Base-by-base conservation (phyloP, 2,113 vertebrate species). In the Antechinus flavipes region DNA sequence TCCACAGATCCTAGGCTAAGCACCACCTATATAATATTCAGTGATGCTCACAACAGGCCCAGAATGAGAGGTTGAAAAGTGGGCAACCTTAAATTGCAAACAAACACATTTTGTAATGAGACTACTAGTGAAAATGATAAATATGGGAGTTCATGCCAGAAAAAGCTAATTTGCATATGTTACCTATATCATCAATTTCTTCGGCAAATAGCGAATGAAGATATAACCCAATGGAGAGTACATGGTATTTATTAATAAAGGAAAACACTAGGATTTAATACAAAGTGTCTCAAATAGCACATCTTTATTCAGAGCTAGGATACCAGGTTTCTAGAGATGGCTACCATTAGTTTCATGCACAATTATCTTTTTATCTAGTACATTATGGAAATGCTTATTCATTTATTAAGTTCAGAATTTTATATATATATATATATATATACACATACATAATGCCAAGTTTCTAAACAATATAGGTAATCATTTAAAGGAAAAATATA, bases 41-140 rank as follows among this genome's bases (percentile, higher is more conserved):
- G 8, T 76, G 30, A 90, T 94, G 10, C 76, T 89, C 61, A 8
- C 19, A 91, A 91, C 3, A 89, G 54, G 30, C 42, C 11, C 12
- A 94, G 52, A 93, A 52, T 35, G 54, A 50, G 91, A 95, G n/a
- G 53, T 95, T 90, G 95, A 95, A 95, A 93, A 95, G 91, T 95
- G 91, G 90, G 22, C 27, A 95, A 42, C 89, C 91, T 91, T 93
- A 50, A 50, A 54, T 93, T 1, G 0, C 16, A 95, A 76, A 49
- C 55, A 54, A 91, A 11, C 54, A 56, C 54, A 35, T 93, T 50
- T 42, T 94, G 47, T 89, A 91, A 93, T 91, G 90, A 89, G 42
- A 35, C 49, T 93, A 2, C 3, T 58, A 52, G 50, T 52, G 12
- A 7, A 95, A 90, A 54, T 61, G 95, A 96, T 95, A 92, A 93